phyloP scores from a whole-genome alignment of 2,113 vertebrate genomes.

The Callithrix jacchus region DNA sequence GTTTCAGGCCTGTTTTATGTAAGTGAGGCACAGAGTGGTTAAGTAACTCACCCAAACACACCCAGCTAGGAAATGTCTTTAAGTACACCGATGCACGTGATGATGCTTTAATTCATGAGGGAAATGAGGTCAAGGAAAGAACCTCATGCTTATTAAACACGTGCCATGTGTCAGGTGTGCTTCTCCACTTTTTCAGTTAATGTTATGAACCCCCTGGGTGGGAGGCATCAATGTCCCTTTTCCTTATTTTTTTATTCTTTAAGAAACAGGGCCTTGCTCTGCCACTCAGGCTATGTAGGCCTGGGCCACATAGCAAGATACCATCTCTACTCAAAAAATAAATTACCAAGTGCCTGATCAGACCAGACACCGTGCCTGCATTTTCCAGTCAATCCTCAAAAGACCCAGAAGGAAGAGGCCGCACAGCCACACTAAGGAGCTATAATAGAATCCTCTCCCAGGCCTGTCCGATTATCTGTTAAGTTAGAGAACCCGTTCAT shows the following conservation, averaged over 20 bases:
- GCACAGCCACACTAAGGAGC: not conserved
- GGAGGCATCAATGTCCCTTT: not conserved
- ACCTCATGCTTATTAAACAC: not conserved
- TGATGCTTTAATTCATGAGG: rapidly evolving
- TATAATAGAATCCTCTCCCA: not conserved
- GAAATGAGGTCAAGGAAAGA: not conserved
- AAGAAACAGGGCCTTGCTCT: too few relatives aligned
- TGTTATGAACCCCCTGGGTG: not conserved
- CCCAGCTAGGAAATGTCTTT: not conserved
- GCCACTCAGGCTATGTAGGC: too few relatives aligned
- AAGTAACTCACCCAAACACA: not conserved
- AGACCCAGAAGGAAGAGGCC: not conserved
- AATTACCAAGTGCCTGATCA: rapidly evolving
- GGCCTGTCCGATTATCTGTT: not conserved
- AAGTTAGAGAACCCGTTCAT: not conserved
- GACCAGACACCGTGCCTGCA: not conserved
- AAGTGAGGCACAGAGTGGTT: not conserved
- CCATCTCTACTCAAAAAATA: too few relatives aligned
- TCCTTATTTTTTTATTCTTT: too few relatives aligned
- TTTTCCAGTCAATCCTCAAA: not conserved
- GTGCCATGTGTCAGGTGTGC: not conserved
- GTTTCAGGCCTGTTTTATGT: not conserved
- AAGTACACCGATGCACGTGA: rapidly evolving
- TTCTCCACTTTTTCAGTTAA: not conserved
- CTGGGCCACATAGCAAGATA: too few relatives aligned